Conservation (phyloP, 2,797 vertebrate species). For the Microtus agrestis region DNA sequence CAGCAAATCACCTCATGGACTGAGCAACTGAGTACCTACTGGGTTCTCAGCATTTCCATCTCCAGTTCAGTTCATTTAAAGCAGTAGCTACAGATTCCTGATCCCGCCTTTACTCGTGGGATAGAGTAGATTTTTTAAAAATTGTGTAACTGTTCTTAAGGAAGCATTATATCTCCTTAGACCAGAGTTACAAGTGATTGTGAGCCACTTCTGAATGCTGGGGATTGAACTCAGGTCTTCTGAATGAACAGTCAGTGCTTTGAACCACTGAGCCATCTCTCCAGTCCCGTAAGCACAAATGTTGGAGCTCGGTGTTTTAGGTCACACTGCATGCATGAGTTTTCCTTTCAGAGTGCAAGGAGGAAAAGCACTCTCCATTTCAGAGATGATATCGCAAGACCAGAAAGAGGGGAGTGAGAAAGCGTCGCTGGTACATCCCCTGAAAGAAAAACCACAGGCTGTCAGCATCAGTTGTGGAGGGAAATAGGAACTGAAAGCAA, state of each 20-base stretch:
- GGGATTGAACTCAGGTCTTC: not conserved
- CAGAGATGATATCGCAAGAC: not conserved
- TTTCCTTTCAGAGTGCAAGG: conserved; percentile 7
- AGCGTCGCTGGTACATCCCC: not conserved
- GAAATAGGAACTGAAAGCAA: conserved; percentile 1
- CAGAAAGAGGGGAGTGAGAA: not conserved
- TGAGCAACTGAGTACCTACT: not conserved
- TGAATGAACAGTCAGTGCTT: not conserved
- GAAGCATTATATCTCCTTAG: not conserved
- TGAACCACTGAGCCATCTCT: not conserved
- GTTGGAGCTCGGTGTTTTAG: not conserved
- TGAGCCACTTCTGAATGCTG: not conserved
- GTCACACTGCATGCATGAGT: not conserved
- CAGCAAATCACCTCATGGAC: not conserved
- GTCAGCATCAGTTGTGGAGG: not conserved
- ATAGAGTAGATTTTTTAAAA: not conserved
- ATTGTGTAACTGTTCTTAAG: not conserved
- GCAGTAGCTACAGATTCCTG: not conserved
- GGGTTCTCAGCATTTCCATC: not conserved
- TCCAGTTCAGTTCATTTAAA: not conserved
- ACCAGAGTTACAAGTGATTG: not conserved
- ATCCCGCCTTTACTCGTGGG: not conserved
- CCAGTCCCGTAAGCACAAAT: not conserved
- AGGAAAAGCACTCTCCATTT: conserved; percentile 6
- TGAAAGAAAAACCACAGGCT: not conserved